Evolutionary conservation across 2,113 vertebrate species (phyloP), one percentile per base, ranked within the genome.

Genomic region (Peromyscus californicus): DNA sequence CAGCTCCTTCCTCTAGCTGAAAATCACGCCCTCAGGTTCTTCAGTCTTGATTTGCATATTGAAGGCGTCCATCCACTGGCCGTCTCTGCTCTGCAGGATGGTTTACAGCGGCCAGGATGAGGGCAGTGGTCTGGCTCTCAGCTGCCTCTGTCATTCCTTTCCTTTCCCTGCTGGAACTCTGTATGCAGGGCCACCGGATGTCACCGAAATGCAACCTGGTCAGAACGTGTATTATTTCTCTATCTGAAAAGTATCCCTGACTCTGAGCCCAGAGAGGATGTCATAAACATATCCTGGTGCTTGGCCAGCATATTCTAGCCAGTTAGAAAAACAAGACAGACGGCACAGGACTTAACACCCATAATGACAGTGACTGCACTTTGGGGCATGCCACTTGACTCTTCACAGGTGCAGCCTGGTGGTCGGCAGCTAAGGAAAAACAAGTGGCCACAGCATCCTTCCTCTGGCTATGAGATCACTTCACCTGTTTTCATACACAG

Each of bases 221-320:
- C 84, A 79, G 89, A 89, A 96, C 69, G 42, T 0, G 4, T 82
- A 93, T 76, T 96, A 80, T 61, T 95, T 91, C 90, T 75, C 7
- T n/a, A 82, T 54, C 84, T 96, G 90, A 29, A 31, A 83, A 24
- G 80, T 16, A 2, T 82, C 79, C 76, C 36, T 33, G 74, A 96
- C 59, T 22, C 94, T 88, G 69, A 93, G 84, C 95, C 85, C 93
- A 94, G 96, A 80, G 70, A 74, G 96, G 83, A 98, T 97, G 97
- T 95, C 94, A 95, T 57, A 51, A 96, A 89, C 22, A 65, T 26
- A 7, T 19, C 70, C 82, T 84, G 85, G 67, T 95, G 93, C 97
- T 94, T 36, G 33, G 84, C 36, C 96, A 97, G 98, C 96, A 94
- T 63, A 89, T 97, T 85, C 61, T n/a, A 92, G 89, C 75, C 92